phyloP scores from a whole-genome alignment of 2,797 vertebrate species.

The Pangasius krempfi region DNA sequence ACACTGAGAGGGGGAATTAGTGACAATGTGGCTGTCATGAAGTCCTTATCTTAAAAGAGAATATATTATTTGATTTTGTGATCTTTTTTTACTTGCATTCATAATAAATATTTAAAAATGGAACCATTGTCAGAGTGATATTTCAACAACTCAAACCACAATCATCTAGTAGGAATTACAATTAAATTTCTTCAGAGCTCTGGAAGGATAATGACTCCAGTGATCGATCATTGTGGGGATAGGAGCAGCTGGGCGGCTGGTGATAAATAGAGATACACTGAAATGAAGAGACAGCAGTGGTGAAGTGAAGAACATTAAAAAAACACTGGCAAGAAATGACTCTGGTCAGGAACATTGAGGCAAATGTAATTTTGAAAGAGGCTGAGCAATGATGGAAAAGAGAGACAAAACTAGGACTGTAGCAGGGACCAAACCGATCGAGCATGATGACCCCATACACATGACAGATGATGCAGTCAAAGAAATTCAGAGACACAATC shows the following conservation, averaged over 20 bases:
- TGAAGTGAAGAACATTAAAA: slow-evolving; percentile 1
- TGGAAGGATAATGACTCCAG: neutral
- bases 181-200: neutral
- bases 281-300: neutral
- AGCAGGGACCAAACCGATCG: neutral
- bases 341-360: neutral
- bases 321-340: slow-evolving; percentile 16
- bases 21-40: neutral
- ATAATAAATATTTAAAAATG: neutral
- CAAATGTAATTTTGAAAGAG: slow-evolving; percentile 36
- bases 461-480: slow-evolving; percentile 27
- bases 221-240: neutral
- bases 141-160: neutral
- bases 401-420: slow-evolving; percentile 17
- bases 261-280: neutral
- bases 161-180: neutral
- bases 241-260: neutral
- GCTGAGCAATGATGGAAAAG: slow-evolving; percentile 22
- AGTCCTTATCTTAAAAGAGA: neutral
- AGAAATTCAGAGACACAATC: slow-evolving; percentile 32
- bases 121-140: neutral
- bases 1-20: neutral
- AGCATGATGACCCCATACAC: slow-evolving; percentile 31
- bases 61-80: neutral
- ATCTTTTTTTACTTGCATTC: neutral